These are phyloP conservation scores for Athetis lepigone DNA, from an alignment of 2,888 invertebrate genomes.

Conservation along the genomic window DNA sequence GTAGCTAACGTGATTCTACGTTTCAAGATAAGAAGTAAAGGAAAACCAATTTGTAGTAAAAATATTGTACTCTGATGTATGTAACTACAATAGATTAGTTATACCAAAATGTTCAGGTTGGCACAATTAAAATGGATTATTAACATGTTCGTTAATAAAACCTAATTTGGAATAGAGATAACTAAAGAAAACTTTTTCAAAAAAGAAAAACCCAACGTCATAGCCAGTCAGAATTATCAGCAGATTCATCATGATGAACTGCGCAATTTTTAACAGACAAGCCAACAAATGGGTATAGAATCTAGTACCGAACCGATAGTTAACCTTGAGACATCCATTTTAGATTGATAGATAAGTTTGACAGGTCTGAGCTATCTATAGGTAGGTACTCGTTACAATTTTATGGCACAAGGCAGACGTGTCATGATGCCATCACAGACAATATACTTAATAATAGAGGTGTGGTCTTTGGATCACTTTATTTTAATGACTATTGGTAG, in stretches of 20 bases:
- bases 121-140: background rate
- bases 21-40: constrained; percentile 5
- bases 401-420: constrained; percentile 44
- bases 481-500: constrained; percentile 29
- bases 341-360: constrained; percentile 57
- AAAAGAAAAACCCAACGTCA: constrained; percentile 3
- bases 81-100: too few species aligned
- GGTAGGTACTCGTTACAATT: constrained; percentile 21
- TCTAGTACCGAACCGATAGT: constrained; percentile 26
- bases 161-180: background rate
- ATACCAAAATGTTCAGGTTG: background rate
- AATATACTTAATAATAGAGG: constrained; percentile 33
- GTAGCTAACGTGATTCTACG: constrained; percentile 9
- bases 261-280: constrained; percentile 33
- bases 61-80: background rate
- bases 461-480: constrained; percentile 23
- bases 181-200: background rate
- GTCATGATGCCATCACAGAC: constrained; percentile 37
- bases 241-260: constrained; percentile 32
- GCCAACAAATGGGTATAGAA: constrained; percentile 41
- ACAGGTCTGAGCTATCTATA: constrained; percentile 39
- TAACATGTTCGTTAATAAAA: background rate
- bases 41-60: constrained; percentile 4
- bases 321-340: constrained; percentile 58
- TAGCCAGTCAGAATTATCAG: constrained; percentile 16